Evolutionary conservation across 2,888 invertebrate genomes (phyloP).

Genomic region (Criorhina ranunculi): DNA sequence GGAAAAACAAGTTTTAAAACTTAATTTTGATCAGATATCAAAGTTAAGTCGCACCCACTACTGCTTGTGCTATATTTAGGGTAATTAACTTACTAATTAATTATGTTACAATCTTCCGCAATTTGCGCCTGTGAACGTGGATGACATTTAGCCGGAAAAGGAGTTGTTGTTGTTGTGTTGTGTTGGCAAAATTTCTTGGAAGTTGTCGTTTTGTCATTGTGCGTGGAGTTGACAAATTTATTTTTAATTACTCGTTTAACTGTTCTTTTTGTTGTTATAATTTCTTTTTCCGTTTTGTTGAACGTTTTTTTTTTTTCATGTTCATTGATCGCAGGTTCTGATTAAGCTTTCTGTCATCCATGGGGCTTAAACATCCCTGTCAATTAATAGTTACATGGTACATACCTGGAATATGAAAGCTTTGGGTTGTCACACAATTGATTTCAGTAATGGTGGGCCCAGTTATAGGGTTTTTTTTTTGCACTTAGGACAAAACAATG

Average conservation of each 20-base stretch:
- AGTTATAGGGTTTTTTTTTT: too few species aligned
- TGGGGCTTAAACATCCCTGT: too few species aligned
- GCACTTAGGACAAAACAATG: too few species aligned
- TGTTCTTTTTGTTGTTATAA: conserved; percentile 14
- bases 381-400: too few species aligned
- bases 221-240: conserved; percentile 52
- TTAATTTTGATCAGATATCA: conserved; percentile 26
- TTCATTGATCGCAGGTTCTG: too few species aligned
- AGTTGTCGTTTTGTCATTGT: neutral
- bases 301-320: neutral
- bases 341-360: too few species aligned
- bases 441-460: too few species aligned
- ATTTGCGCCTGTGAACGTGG: conserved; percentile 21
- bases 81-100: conserved; percentile 53
- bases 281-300: neutral
- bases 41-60: conserved; percentile 28
- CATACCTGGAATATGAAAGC: too few species aligned
- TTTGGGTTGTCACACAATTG: too few species aligned
- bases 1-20: conserved; percentile 18
- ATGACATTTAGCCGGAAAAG: conserved; percentile 15
- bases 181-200: conserved; percentile 22
- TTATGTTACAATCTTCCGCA: conserved; percentile 35
- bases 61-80: conserved; percentile 28
- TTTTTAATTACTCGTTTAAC: conserved; percentile 46
- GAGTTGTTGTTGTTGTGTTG: neutral